Evolutionary conservation across 2,113 vertebrate species (phyloP).

Genomic region (Rana temporaria): DNA sequence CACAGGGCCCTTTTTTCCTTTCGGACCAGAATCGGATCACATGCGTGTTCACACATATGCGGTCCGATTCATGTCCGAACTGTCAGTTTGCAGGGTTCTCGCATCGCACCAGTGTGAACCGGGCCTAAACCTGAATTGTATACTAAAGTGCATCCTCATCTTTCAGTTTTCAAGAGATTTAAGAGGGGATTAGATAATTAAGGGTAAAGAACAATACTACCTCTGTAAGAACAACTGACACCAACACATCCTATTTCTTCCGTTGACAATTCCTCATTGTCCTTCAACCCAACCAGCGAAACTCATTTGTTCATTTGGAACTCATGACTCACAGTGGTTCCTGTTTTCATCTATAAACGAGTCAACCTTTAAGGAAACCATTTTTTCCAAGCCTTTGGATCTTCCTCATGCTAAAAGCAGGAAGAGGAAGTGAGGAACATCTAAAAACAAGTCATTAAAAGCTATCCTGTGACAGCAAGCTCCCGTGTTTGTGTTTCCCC

Average conservation of each 20-base stretch:
- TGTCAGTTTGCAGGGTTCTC: too few species aligned
- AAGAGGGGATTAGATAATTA: too few species aligned
- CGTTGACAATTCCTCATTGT: conserved; percentile 19
- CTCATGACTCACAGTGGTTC: conserved; percentile 75
- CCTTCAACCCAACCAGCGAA: neutral
- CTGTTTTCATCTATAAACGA: conserved; percentile 73
- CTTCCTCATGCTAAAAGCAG: conserved; percentile 63
- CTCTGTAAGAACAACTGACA: neutral
- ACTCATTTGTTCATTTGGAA: conserved; percentile 60
- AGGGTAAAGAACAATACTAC: neutral
- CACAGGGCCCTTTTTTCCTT: too few species aligned
- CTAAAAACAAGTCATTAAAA: conserved; percentile 39
- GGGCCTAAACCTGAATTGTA: too few species aligned
- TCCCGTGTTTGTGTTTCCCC: neutral
- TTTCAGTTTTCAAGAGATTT: too few species aligned
- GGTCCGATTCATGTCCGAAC: too few species aligned
- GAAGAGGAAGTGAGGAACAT: conserved; percentile 64
- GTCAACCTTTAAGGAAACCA: conserved; percentile 68
- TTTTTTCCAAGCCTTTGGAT: conserved; percentile 55
- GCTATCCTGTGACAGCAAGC: neutral
- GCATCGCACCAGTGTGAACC: too few species aligned
- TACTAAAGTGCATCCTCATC: too few species aligned
- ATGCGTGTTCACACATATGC: too few species aligned
- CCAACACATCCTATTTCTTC: neutral
- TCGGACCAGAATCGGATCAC: too few species aligned